Conservation (phyloP, 1,140 invertebrate species). For the Amyelois transitella region DNA sequence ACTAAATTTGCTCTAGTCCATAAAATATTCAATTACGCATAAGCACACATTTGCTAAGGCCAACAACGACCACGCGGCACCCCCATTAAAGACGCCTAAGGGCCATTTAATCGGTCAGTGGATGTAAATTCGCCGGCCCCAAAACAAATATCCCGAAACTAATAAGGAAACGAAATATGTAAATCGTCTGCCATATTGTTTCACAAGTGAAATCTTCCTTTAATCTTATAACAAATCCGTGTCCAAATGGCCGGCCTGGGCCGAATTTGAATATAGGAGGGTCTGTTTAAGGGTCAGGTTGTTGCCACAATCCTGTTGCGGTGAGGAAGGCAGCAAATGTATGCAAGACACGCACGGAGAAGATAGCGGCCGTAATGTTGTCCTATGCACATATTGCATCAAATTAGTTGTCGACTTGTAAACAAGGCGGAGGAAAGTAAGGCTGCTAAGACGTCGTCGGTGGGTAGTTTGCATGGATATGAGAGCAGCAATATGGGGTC, state of each 20-base stretch:
- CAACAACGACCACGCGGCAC: slow-evolving; percentile 71
- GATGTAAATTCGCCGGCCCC: slow-evolving; percentile 70
- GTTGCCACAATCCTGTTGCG: slow-evolving; percentile 34
- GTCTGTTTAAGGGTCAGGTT: slow-evolving; percentile 58
- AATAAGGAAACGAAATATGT: slow-evolving; percentile 75
- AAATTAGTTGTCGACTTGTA: slow-evolving; percentile 75
- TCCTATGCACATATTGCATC: slow-evolving; percentile 76
- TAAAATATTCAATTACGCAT: slow-evolving; percentile 74
- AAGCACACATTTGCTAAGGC: slow-evolving; percentile 72
- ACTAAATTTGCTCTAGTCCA: slow-evolving; percentile 61
- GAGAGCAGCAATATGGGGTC: slow-evolving; percentile 65
- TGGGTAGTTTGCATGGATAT: slow-evolving; percentile 72
- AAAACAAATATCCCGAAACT: slow-evolving; percentile 74
- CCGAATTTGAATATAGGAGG: slow-evolving; percentile 73
- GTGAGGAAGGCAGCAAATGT: slow-evolving; percentile 56
- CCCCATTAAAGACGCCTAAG: slow-evolving; percentile 73
- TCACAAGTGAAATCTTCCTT: slow-evolving; percentile 75
- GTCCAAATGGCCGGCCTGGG: slow-evolving; percentile 71
- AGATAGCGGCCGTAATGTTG: slow-evolving; percentile 68
- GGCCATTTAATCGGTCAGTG: slow-evolving; percentile 74
- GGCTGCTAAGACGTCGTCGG: slow-evolving; percentile 64
- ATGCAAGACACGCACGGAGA: slow-evolving; percentile 66
- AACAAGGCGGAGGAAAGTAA: slow-evolving; percentile 67
- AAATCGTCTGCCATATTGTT: slow-evolving; percentile 74
- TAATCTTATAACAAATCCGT: slow-evolving; percentile 76